Evolutionary conservation across 2,797 vertebrate species (phyloP).

Genomic region (Myripristis murdjan): DNA sequence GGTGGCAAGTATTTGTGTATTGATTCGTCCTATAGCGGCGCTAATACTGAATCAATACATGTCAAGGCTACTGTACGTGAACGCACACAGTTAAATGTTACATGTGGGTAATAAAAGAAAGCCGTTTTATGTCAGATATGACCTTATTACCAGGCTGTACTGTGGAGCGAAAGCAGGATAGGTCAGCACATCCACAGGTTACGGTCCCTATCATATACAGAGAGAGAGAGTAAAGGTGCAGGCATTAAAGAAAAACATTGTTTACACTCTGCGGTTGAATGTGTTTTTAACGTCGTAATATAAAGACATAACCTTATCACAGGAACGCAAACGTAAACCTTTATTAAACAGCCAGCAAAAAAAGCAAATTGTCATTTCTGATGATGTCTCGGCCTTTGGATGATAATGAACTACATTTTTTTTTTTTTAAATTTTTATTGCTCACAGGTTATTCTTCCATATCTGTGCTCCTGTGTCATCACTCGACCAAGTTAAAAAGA

Average conservation of each 20-base stretch:
- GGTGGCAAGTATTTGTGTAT: constrained; percentile 64
- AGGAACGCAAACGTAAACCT: not conserved
- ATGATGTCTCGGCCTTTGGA: not conserved
- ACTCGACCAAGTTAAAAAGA: not conserved
- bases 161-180: not conserved
- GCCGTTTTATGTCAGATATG: constrained; percentile 60
- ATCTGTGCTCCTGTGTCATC: constrained; percentile 16
- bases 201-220: not conserved
- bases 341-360: not conserved
- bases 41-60: constrained; percentile 62
- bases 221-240: constrained; percentile 26
- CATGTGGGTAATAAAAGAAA: constrained; percentile 66
- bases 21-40: constrained; percentile 54
- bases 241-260: constrained; percentile 4
- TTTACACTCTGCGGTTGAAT: not conserved
- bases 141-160: constrained; percentile 51
- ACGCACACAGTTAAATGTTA: constrained; percentile 50
- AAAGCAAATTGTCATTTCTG: not conserved
- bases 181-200: constrained; percentile 48
- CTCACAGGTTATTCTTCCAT: constrained; percentile 8
- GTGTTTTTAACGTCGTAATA: not conserved
- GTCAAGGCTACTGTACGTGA: constrained; percentile 56
- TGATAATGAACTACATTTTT: not conserved
- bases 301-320: not conserved
- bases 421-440: no score